Evolutionary conservation across 2,888 invertebrate genomes (phyloP).

Genomic region (Heteromyza rotundicornis): DNA sequence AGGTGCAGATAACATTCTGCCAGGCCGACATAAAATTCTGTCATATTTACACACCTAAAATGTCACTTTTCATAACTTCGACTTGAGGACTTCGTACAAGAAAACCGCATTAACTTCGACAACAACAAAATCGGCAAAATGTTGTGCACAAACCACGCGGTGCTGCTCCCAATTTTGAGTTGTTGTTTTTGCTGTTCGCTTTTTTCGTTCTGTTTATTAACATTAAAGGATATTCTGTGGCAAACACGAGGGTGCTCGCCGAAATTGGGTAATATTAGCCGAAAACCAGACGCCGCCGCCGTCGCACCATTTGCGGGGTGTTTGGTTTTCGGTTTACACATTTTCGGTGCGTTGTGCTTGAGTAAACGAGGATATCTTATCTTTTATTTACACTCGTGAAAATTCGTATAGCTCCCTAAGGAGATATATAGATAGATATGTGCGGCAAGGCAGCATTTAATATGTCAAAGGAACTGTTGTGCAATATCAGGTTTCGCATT

Average conservation of each 20-base stretch:
- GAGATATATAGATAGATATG: too few relatives aligned
- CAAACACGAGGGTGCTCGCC: slow-evolving; percentile 18
- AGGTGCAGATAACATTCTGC: too few relatives aligned
- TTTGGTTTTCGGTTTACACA: slow-evolving; percentile 44
- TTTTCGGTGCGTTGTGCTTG: slow-evolving; percentile 23
- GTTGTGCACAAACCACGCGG: neutral
- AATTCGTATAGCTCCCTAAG: slow-evolving; percentile 36
- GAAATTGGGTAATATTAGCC: slow-evolving; percentile 34
- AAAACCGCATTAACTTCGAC: slow-evolving; percentile 54
- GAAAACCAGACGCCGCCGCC: slow-evolving; percentile 1
- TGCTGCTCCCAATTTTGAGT: neutral
- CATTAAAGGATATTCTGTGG: neutral
- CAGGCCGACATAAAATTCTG: slow-evolving; percentile 23
- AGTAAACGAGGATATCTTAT: slow-evolving; percentile 48
- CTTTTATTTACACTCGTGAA: slow-evolving; percentile 53
- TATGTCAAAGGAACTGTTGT: too few relatives aligned
- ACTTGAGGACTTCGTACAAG: slow-evolving; percentile 44
- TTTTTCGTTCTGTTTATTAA: neutral
- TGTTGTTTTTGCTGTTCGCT: neutral
- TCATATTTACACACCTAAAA: slow-evolving; percentile 55
- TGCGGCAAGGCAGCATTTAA: too few relatives aligned
- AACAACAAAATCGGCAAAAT: slow-evolving; percentile 33
- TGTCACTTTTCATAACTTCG: slow-evolving; percentile 49
- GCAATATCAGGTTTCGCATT: too few relatives aligned
- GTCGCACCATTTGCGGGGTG: slow-evolving; percentile 26